Base-by-base conservation (phyloP, 1,140 invertebrate genomes). In the Tetranychus cinnabarinus region DNA sequence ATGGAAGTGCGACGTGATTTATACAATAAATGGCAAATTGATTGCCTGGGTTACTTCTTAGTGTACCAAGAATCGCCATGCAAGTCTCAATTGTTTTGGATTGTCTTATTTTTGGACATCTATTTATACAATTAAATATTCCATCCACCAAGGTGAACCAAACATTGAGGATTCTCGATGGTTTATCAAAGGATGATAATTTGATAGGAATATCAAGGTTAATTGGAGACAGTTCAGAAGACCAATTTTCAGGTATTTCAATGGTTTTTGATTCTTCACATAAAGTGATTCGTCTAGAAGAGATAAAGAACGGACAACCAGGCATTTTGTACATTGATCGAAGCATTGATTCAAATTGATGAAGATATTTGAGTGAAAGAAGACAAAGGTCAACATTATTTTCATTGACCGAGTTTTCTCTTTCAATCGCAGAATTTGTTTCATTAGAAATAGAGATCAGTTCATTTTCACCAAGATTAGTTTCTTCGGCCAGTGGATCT, bases 241-340 rank as follows among this genome's bases (percentile, higher is more conserved):
- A 35, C 7, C 23, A 52, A 58, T 23, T 5, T 48, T 13, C 34
- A 1, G 45, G 10, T 15, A 35, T 39, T 35, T 50, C n/a, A 5
- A 62, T 31, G 23, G 37, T 33, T 58, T 62, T 59, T 39, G 54
- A 37, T 31, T 39, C 52, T 12, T 33, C 54, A 45, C 55, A 68
- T 70, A 52, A 65, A 61, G 37, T 55, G 52, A 56, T n/a, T 37
- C 76, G 75, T 67, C 89, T 83, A 1, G 86, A 84, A 12, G 88
- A 83, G 70, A 89, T 86, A 69, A 95, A 92, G 56, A 86, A 83
- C 1, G 88, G 89, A 71, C 87, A 91, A 64, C 86, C 86, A 23
- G 88, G 88, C 88, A 95, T 92, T 67, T 82, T 82, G 71, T 87
- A 89, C 86, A 93, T 92, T 66, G 86, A 85, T 1, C 83, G 81